Conservation (phyloP, 2,888 invertebrate genomes). For the Ecdyonurus torrentis region DNA sequence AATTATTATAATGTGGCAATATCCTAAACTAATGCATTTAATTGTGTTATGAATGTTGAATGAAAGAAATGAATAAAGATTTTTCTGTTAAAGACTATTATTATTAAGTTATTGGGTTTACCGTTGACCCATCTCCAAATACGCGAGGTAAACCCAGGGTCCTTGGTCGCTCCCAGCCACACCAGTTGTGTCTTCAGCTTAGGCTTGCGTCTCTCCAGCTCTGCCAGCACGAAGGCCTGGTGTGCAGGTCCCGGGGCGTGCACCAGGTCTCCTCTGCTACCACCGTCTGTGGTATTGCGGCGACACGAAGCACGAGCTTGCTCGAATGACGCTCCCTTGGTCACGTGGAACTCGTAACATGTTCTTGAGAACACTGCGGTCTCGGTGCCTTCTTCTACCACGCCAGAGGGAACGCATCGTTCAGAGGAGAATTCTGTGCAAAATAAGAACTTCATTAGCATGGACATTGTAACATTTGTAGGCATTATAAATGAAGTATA, state of each 20-base stretch:
- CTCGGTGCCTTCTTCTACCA: slow-evolving; percentile 56
- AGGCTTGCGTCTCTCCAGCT: slow-evolving; percentile 62
- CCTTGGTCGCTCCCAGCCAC: slow-evolving; percentile 84
- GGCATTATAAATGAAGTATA: too few relatives aligned
- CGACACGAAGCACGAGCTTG: slow-evolving; percentile 61
- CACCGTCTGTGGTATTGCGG: too few relatives aligned
- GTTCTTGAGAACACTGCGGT: slow-evolving; percentile 68
- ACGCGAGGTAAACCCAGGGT: slow-evolving; percentile 62
- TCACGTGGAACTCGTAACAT: slow-evolving; percentile 77
- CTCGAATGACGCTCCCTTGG: slow-evolving; percentile 65
- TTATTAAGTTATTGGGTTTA: too few relatives aligned
- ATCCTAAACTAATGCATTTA: too few relatives aligned
- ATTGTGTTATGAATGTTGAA: too few relatives aligned
- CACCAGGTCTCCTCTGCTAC: slow-evolving; percentile 47
- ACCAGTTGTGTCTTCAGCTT: slow-evolving; percentile 70
- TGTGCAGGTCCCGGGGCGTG: slow-evolving; percentile 44
- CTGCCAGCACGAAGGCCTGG: slow-evolving; percentile 52
- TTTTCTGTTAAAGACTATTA: too few relatives aligned
- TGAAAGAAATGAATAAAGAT: too few relatives aligned
- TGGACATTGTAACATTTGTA: too few relatives aligned
- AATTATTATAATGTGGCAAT: too few relatives aligned
- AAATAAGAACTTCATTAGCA: too few relatives aligned
- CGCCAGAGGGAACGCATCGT: slow-evolving; percentile 55
- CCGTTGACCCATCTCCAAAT: slow-evolving; percentile 87
- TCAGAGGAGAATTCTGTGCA: slow-evolving; percentile 64